Base-by-base conservation (phyloP, 2,113 vertebrate species). In the Passer montanus region DNA sequence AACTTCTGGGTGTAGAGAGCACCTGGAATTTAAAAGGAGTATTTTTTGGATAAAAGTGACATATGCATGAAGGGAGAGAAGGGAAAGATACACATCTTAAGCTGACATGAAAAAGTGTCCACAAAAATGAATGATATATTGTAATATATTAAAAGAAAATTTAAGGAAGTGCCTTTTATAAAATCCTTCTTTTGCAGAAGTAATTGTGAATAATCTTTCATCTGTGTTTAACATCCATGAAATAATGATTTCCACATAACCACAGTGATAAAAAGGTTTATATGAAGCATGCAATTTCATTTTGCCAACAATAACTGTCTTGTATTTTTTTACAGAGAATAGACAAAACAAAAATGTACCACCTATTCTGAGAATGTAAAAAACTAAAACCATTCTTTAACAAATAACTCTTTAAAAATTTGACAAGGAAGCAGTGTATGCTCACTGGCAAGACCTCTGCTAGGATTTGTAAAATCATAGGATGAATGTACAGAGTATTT, bases 161-260 rank as follows among this genome's bases (percentile, higher is more conserved):
- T 67, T 47, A 47, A 17, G 53, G 58, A 97, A 95, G 30, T 83
- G n/a, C 10, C 72, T 93, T 74, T 91, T 84, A 67, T 64, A 91
- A 96, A 97, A 96, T 59, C 28, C 70, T 53, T 94, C 95, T 94
- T 96, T 94, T 53, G 47, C 22, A 94, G 89, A 97, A 93, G 72
- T 64, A 62, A 94, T 93, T 87, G 63, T 82, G 73, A 93, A 84
- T 72, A 93, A 95, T 95, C 93, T 97, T 95, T 97, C 96, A 82
- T 95, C 93, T 97, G 49, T 95, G 95, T 96, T 98, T 97, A 97
- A 97, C 66, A 96, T 68, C 91, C 95, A 85, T 80, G 67, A 95
- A 94, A 97, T 94, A 98, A 95, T 95, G 76, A 97, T 97, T 98
- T 97, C 82, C 94, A 95, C 85, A 95, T 96, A 97, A 97, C 83